Base-by-base conservation (phyloP, 2,113 vertebrate genomes). In the Gasterosteus aculeatus region DNA sequence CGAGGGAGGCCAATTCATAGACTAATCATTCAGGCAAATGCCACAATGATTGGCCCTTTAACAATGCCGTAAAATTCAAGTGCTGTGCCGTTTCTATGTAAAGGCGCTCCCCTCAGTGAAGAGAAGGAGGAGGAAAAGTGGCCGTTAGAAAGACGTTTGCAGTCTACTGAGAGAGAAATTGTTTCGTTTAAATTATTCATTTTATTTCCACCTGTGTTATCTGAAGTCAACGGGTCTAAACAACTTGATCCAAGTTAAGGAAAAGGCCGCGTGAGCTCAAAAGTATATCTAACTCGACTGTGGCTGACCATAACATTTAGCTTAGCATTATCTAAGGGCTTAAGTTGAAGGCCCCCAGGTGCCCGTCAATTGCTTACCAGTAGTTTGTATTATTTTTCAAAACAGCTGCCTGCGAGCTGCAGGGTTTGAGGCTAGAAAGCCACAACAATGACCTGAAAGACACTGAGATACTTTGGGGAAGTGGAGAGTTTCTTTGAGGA, bases 1-100 rank as follows among this genome's bases (percentile, higher is more conserved):
- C 54, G 54, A 74, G 64, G 75, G 77, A 86, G 77, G 60, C 47
- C 68, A 71, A 82, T 89, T 90, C 60, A 77, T 53, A 41, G 61
- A 54, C 41, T 31, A 63, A 68, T 86, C 78, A 74, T 71, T 15
- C 69, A 16, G 18, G 72, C 59, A 87, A 85, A 79, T 72, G 73
- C 49, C 61, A 67, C 63, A 11, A 67, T 80, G 75, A 73, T 78
- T 83, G 54, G 39, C 26, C 31, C 58, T 75, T 67, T 75, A 56
- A 78, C 54, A 80, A 72, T 63, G 57, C 33, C 54, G 75, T 78
- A 38, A 64, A 75, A 81, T 68, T 44, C 49, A 69, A 66, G 53
- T 39, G 10, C 33, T 46, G 35, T 35, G 63, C 38, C 29, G 39
- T 26, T 54, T 35, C 74, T 33, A 18, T n/a, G 39, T 9, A 51